Percentiles rank a stretch among this genome's conserved stretches.
Evolutionary conservation across 2,888 invertebrate species (phyloP).

Genomic region (Drosophila paramelanica): DNA sequence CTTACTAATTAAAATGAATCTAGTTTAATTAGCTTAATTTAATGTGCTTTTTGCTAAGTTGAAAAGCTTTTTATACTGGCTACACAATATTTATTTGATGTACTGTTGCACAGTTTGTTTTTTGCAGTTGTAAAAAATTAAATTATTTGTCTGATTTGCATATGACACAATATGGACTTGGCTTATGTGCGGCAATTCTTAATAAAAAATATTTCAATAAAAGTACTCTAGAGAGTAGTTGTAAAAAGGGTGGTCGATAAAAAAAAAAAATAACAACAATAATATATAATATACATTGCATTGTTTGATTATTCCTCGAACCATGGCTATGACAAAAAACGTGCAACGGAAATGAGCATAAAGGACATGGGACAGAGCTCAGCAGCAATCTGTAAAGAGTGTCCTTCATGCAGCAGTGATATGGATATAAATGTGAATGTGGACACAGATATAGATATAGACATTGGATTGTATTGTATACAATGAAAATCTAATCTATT

Average conservation of each 20-base stretch:
- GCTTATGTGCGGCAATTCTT: not conserved
- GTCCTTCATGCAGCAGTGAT: slow-evolving; percentile 26
- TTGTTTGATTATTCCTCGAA: slow-evolving; percentile 60
- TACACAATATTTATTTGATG: slow-evolving; percentile 5
- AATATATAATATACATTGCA: slow-evolving; percentile 50
- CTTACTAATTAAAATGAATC: too few species aligned
- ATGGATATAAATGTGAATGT: slow-evolving; percentile 26
- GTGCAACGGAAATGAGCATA: slow-evolving; percentile 42
- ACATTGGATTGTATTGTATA: slow-evolving; percentile 45
- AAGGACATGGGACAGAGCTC: slow-evolving; percentile 16
- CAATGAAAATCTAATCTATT: slow-evolving; percentile 78
- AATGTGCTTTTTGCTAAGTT: not conserved
- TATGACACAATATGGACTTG: slow-evolving; percentile 4
- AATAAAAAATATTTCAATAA: not conserved
- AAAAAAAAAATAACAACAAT: slow-evolving; percentile 14
- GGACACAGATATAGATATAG: slow-evolving; percentile 38
- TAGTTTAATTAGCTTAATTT: too few species aligned
- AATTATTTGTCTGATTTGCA: slow-evolving; percentile 19
- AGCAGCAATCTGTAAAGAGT: slow-evolving; percentile 28
- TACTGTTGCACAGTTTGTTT: not conserved
- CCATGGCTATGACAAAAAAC: slow-evolving; percentile 48
- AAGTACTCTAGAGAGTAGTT: not conserved
- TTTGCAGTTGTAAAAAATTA: slow-evolving; percentile 5
- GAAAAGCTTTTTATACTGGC: not conserved
- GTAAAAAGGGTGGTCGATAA: slow-evolving; percentile 22